Percentiles rank a stretch among this genome's conserved stretches.
These are phyloP conservation scores for Platycheirus rosarum DNA, from an alignment of 2,888 invertebrate species.

Conservation along the genomic window DNA sequence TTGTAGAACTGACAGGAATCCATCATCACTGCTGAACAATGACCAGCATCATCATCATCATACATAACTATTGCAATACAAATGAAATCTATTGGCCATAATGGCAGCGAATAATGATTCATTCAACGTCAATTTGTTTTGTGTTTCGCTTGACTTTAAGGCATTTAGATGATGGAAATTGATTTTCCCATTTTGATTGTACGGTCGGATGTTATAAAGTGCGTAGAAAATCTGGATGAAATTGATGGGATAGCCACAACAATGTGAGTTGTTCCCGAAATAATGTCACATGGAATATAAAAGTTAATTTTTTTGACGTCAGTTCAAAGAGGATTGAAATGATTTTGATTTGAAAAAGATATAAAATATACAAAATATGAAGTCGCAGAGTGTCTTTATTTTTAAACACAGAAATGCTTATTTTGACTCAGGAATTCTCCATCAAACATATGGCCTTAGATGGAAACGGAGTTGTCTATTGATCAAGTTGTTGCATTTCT, in stretches of 20 bases:
- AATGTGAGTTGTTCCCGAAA: constrained; percentile 18
- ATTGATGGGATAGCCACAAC: constrained; percentile 35
- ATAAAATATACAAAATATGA: too few species aligned
- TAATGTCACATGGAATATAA: constrained; percentile 20
- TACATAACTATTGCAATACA: constrained; percentile 44
- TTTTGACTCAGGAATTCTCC: too few species aligned
- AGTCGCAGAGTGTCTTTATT: too few species aligned
- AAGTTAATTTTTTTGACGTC: not conserved
- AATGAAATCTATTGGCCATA: constrained; percentile 65
- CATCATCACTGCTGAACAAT: constrained; percentile 54
- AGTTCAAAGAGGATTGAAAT: not conserved
- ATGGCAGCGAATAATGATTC: constrained; percentile 65
- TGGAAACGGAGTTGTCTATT: too few species aligned
- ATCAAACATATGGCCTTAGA: too few species aligned
- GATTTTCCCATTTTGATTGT: constrained; percentile 37
- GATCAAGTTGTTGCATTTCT: too few species aligned
- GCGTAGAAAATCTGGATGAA: constrained; percentile 56
- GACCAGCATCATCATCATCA: constrained; percentile 71
- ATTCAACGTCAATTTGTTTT: constrained; percentile 68
- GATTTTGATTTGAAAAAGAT: too few species aligned
- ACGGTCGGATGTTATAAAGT: constrained; percentile 40
- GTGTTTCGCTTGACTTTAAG: constrained; percentile 45
- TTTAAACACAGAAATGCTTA: too few species aligned
- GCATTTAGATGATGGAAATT: constrained; percentile 29
- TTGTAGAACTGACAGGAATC: constrained; percentile 33